phyloP scores from a whole-genome alignment of 1,140 invertebrate genomes.

The Cyclina sinensis region DNA sequence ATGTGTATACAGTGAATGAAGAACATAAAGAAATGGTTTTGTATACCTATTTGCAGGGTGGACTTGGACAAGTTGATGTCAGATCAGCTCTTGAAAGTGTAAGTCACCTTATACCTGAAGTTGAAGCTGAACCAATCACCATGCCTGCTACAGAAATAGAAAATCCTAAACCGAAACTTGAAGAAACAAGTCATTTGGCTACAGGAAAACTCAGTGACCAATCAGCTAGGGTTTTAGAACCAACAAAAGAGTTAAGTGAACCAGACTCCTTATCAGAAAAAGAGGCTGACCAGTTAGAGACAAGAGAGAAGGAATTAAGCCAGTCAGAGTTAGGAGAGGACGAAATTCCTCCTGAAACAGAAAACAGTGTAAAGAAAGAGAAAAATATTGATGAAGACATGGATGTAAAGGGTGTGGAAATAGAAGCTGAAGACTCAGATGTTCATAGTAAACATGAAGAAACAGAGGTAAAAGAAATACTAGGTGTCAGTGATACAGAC shows the following conservation, averaged over 20 bases:
- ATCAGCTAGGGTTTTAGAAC: background rate
- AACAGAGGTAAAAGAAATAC: background rate
- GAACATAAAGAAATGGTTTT: background rate
- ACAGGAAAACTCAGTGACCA: background rate
- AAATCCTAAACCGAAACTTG: background rate
- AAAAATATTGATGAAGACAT: background rate
- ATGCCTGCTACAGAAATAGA: background rate
- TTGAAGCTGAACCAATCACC: conserved; percentile 51
- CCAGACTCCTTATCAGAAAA: conserved; percentile 1
- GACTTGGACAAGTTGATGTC: conserved; percentile 77
- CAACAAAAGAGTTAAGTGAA: background rate
- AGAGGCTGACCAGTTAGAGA: background rate
- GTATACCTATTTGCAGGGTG: conserved; percentile 69
- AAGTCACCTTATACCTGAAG: conserved; percentile 74
- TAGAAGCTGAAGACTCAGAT: no score
- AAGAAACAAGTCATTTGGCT: background rate
- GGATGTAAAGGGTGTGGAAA: no score
- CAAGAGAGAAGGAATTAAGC: background rate
- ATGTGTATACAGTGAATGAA: no score
- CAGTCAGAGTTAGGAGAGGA: background rate
- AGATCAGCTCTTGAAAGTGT: conserved; percentile 68
- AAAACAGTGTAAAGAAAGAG: no score
- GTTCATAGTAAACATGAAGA: background rate
- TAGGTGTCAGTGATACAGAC: background rate
- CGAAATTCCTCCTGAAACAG: background rate